Base-by-base conservation (phyloP, 2,888 invertebrate genomes). In the Sinelater perroti region DNA sequence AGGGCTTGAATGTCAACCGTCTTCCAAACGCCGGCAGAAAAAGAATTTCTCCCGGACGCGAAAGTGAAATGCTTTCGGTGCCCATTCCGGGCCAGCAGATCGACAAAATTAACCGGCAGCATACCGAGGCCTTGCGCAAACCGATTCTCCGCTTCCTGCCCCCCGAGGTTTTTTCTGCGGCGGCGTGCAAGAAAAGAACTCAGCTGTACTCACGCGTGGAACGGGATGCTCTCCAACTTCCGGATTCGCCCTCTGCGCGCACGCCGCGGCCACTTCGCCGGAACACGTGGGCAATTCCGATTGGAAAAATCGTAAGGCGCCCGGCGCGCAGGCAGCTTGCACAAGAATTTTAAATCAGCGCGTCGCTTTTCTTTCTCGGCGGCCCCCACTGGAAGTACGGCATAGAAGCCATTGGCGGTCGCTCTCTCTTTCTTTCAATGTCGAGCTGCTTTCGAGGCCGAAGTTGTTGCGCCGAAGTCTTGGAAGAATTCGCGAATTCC, bases 401-500 rank as follows among this genome's bases (percentile, higher is more conserved):
- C 10, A 47, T 47, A 21, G 47, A 30, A 44, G 30, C 47, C 31
- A 30, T 45, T 30, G 31, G 20, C 18, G 10, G 47, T 47, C 47
- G 35, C 47, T 47, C 47, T 47, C 47, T 47, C 47, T 47, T 47
- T 46, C 10, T 14, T 47, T 47, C 47, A 47, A 47, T 47, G 47
- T 47, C 47, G 47, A 21, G 18, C 11, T 28, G 44, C 44, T 44
- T 44, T 44, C 44, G 2, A 24, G 10, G 18, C n/a, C n/a, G n/a
- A n/a, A n/a, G n/a, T n/a, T n/a, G n/a, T n/a, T n/a, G n/a, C n/a
- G n/a, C n/a, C n/a, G n/a, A n/a, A n/a, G n/a, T n/a, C n/a, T n/a
- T n/a, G n/a, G n/a, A n/a, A n/a, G n/a, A n/a, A n/a, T n/a, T n/a
- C n/a, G n/a, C n/a, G n/a, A n/a, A n/a, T n/a, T n/a, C n/a, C n/a